These are phyloP conservation scores for Orchestia grillus DNA, from an alignment of 1,140 invertebrate species.

Conservation along the genomic window DNA sequence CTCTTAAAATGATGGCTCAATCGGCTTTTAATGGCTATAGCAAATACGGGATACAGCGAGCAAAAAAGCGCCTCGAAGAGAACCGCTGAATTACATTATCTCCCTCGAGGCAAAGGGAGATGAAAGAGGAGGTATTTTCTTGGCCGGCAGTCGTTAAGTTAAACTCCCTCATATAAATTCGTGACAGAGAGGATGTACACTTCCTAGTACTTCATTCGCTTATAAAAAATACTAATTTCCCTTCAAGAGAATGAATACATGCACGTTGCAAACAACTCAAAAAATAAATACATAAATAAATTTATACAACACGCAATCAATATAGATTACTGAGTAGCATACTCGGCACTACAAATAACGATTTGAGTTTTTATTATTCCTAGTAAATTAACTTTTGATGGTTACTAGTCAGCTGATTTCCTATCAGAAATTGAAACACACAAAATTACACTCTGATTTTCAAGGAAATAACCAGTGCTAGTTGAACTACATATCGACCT, in stretches of 20 bases:
- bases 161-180: background rate
- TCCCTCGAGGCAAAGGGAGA: background rate
- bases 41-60: background rate
- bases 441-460: background rate
- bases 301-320: background rate
- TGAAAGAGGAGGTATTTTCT: background rate
- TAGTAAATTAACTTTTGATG: too few species aligned
- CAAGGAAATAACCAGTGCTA: too few species aligned
- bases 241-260: background rate
- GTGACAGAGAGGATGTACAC: background rate
- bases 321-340: background rate
- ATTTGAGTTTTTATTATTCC: too few species aligned
- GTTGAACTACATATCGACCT: too few species aligned
- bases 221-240: background rate
- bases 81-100: background rate
- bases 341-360: background rate
- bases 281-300: background rate
- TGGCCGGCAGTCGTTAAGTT: background rate
- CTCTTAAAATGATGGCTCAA: conserved; percentile 29
- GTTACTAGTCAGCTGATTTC: too few species aligned
- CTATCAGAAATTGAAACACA: background rate
- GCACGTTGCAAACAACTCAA: background rate
- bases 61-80: background rate
- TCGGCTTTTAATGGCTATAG: conserved; percentile 1
- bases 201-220: background rate